These are phyloP conservation scores for Clitarchus hookeri DNA, from an alignment of 2,888 invertebrate species.

Conservation along the genomic window DNA sequence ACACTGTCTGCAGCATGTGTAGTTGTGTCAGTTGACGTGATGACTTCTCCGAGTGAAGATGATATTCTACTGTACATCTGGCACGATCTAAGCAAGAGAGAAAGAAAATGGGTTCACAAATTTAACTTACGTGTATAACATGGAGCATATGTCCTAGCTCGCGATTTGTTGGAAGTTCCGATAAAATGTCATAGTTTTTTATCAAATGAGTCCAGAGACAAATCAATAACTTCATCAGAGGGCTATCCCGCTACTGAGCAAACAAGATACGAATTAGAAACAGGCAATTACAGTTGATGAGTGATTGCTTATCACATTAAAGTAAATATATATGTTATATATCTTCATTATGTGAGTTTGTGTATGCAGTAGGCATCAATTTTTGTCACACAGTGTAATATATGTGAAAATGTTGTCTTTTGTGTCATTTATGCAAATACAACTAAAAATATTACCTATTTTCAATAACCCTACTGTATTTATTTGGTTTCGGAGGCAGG, in stretches of 20 bases:
- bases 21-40: background rate
- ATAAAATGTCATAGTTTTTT: background rate
- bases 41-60: background rate
- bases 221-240: background rate
- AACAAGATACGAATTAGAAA: conserved; percentile 16
- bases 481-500: too few relatives aligned
- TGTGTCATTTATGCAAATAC: too few relatives aligned
- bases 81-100: background rate
- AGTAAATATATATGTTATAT: background rate
- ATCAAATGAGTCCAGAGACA: background rate
- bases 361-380: too few relatives aligned
- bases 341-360: too few relatives aligned
- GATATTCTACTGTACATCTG: background rate
- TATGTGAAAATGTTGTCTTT: too few relatives aligned
- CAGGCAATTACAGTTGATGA: background rate
- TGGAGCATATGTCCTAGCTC: conserved; percentile 16
- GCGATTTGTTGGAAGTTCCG: background rate
- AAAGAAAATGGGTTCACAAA: conserved; percentile 12
- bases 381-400: too few relatives aligned
- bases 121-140: conserved; percentile 5
- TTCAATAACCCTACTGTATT: too few relatives aligned
- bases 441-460: too few relatives aligned
- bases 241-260: background rate
- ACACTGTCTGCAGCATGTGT: background rate
- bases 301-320: background rate